Evolutionary conservation across 2,888 invertebrate species (phyloP).

Genomic region (Helleia helle): DNA sequence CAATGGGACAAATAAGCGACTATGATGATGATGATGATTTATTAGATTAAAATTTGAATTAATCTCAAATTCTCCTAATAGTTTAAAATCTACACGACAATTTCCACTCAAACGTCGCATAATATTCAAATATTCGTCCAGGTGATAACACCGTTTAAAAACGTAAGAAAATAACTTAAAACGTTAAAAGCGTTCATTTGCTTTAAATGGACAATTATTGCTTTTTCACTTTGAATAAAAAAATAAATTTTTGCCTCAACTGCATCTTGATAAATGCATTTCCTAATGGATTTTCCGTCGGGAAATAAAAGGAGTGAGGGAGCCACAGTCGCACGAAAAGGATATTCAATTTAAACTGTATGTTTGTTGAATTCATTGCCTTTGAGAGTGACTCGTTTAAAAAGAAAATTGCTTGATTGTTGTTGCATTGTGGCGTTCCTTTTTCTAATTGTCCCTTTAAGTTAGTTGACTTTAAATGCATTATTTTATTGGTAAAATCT

Average conservation of each 20-base stretch:
- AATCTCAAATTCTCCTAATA: background rate
- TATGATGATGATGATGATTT: too few species aligned
- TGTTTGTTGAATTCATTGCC: conserved; percentile 4
- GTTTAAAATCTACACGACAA: too few species aligned
- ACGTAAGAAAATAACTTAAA: conserved; percentile 1
- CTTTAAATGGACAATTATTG: conserved; percentile 11
- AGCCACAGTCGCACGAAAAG: conserved; percentile 1
- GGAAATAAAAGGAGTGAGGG: conserved; percentile 8
- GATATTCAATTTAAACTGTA: conserved; percentile 1
- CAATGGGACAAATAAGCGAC: too few species aligned
- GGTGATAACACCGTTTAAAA: background rate
- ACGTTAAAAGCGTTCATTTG: conserved; percentile 10
- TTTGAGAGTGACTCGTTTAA: background rate
- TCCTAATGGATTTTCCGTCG: conserved; percentile 19
- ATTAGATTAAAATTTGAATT: too few species aligned
- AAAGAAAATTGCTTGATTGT: conserved; percentile 1
- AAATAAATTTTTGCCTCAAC: conserved; percentile 6
- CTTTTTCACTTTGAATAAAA: conserved; percentile 9
- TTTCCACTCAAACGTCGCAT: too few species aligned
- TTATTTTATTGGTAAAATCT: too few species aligned
- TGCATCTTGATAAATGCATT: conserved; percentile 20
- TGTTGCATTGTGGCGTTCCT: background rate
- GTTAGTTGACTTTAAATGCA: too few species aligned
- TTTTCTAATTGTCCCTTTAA: background rate
- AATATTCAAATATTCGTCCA: too few species aligned